phyloP scores from a whole-genome alignment of 2,113 vertebrate genomes.

The Peromyscus maniculatus region DNA sequence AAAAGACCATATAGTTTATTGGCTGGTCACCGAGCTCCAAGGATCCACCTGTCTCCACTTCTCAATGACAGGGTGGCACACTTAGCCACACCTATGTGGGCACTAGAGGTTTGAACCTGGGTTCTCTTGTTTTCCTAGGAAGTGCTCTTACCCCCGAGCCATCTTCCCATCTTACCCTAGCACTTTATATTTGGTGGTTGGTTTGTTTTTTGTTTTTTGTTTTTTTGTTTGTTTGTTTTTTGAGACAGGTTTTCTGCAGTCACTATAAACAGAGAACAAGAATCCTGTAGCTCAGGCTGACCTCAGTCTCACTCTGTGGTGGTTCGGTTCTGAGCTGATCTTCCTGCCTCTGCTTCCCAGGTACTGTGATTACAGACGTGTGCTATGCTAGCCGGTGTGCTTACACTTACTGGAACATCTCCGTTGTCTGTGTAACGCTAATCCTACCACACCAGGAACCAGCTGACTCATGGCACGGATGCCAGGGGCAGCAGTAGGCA shows the following conservation, averaged over 20 bases:
- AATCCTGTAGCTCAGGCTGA: neutral
- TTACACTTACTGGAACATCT: neutral
- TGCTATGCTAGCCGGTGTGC: neutral
- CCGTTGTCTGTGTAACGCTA: neutral
- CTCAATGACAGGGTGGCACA: neutral
- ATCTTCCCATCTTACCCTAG: neutral
- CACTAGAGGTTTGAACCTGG: neutral
- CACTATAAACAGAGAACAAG: neutral
- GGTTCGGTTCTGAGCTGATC: neutral
- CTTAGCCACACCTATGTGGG: neutral
- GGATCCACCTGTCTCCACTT: neutral
- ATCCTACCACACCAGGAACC: conserved; percentile 43
- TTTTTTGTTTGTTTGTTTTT: neutral
- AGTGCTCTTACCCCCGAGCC: neutral
- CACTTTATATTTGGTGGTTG: neutral
- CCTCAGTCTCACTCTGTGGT: neutral
- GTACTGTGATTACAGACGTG: neutral
- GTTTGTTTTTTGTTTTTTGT: too few species aligned
- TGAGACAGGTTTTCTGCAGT: neutral
- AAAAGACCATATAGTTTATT: neutral
- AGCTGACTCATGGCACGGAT: neutral
- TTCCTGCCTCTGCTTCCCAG: neutral
- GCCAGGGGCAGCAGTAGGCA: conserved; percentile 52
- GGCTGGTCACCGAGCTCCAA: neutral
- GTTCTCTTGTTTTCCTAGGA: neutral